These are phyloP conservation scores for Malaclemys terrapin DNA, from an alignment of 2,113 vertebrate species.

Conservation along the genomic window DNA sequence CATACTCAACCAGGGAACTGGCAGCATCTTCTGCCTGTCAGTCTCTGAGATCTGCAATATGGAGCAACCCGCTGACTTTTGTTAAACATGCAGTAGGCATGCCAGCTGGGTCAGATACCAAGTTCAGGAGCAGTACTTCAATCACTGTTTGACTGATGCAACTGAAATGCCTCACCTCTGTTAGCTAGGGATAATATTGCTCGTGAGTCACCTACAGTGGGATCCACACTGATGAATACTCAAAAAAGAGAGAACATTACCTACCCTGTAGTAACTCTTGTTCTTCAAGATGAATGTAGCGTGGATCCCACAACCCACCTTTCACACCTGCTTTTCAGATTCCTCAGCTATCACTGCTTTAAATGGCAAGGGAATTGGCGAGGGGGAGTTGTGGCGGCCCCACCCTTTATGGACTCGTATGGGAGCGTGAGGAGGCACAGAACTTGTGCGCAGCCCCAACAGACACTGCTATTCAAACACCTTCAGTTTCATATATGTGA, in stretches of 20 bases:
- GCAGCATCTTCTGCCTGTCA: neutral
- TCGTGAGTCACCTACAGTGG: neutral
- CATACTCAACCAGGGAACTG: neutral
- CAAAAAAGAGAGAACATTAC: neutral
- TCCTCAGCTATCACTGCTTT: neutral
- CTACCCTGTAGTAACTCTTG: neutral
- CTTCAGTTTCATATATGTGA: neutral
- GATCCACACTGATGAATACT: neutral
- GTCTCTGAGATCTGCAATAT: neutral
- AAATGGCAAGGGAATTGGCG: neutral
- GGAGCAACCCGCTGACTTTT: neutral
- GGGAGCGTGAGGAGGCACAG: neutral
- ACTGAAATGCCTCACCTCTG: neutral
- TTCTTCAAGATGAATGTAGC: neutral
- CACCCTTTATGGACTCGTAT: neutral
- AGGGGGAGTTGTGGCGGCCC: neutral
- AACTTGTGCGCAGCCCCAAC: neutral
- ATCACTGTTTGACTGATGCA: neutral
- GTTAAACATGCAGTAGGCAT: neutral
- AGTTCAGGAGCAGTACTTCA: neutral
- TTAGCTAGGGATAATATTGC: neutral
- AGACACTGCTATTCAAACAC: neutral
- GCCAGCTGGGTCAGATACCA: neutral
- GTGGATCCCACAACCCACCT: rapidly evolving
- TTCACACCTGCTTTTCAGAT: neutral